Evolutionary conservation across 2,113 vertebrate species (phyloP).

Genomic region (Pituophis catenifer): DNA sequence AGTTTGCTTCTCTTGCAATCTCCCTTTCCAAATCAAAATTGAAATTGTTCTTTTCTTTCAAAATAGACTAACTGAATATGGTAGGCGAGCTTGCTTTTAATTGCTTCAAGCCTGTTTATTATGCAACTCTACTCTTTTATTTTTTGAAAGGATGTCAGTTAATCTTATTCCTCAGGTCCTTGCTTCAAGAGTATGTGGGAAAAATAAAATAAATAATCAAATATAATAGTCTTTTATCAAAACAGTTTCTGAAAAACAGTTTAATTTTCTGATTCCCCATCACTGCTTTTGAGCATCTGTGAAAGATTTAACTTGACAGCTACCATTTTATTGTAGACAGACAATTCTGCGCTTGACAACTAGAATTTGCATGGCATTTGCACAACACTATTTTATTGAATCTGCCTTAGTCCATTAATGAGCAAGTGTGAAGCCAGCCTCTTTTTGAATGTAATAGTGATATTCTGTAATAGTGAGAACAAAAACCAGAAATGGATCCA

Average conservation of each 20-base stretch:
- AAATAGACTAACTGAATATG: background rate
- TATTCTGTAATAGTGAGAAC: background rate
- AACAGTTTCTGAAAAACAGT: background rate
- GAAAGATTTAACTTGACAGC: constrained; percentile 7
- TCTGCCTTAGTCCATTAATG: background rate
- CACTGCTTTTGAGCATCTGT: constrained; percentile 1
- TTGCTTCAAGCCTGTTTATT: background rate
- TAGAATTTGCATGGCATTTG: constrained; percentile 17
- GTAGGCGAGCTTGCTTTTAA: background rate
- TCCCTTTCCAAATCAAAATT: background rate
- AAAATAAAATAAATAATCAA: background rate
- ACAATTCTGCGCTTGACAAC: constrained; percentile 22
- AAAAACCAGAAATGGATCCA: background rate
- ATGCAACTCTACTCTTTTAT: background rate
- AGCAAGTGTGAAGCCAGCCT: background rate
- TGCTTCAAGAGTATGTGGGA: background rate
- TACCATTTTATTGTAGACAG: constrained; percentile 3
- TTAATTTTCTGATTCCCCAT: background rate
- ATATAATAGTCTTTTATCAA: constrained; percentile 3
- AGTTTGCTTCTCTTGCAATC: background rate
- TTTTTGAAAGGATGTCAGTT: background rate
- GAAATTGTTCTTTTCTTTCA: background rate
- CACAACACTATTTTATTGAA: constrained; percentile 8
- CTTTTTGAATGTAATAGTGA: background rate
- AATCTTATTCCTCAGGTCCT: background rate